Percentiles rank a stretch among this genome's conserved stretches.
Conservation (phyloP, 2,113 vertebrate genomes). For the Rafetus swinhoei region DNA sequence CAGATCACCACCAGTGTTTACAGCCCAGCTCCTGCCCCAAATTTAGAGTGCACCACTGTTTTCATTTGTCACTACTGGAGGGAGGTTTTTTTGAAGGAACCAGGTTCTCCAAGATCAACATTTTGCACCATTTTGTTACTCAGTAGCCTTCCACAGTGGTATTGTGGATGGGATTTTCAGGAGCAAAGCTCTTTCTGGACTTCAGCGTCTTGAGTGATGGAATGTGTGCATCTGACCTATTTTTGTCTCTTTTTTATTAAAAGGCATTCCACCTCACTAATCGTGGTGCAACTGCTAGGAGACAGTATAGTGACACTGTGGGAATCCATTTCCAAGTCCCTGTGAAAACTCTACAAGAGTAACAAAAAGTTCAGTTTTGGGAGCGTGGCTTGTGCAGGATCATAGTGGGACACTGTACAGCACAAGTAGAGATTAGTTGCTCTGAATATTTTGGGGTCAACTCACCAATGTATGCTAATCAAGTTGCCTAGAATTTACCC, state of each 20-base stretch:
- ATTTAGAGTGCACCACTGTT: background rate
- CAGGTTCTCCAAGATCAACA: background rate
- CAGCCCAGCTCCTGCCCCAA: background rate
- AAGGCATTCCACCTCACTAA: background rate
- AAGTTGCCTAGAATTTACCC: too few relatives aligned
- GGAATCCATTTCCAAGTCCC: background rate
- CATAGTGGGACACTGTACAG: background rate
- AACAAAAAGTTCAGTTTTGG: background rate
- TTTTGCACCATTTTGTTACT: background rate
- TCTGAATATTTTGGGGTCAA: too few relatives aligned
- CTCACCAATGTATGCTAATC: too few relatives aligned
- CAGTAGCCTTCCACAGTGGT: background rate
- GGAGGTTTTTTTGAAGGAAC: background rate
- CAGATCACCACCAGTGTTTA: background rate
- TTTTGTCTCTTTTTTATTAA: background rate
- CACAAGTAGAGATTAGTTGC: background rate
- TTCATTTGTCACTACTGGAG: background rate
- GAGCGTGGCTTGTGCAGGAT: background rate
- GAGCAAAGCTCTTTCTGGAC: background rate
- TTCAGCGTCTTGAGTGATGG: background rate
- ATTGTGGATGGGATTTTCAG: background rate
- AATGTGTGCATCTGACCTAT: too few relatives aligned
- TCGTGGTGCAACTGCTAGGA: background rate
- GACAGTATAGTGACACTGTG: background rate
- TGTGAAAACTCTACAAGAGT: background rate